Evolutionary conservation across 2,888 invertebrate genomes (phyloP), one percentile per base, ranked within the genome.

Genomic region (Perizoma flavofasciatum): DNA sequence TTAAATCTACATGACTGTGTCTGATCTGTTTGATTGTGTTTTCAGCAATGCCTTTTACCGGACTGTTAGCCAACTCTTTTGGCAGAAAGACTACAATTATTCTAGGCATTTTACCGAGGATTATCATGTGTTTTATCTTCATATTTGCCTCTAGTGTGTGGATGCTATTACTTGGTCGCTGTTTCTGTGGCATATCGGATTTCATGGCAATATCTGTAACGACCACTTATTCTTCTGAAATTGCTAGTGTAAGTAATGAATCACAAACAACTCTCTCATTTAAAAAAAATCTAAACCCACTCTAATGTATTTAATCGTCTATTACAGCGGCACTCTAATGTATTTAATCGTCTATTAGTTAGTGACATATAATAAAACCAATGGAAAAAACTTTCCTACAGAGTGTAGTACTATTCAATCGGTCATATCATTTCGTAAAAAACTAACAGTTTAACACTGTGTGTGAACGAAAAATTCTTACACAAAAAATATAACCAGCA

Each of bases 221-320:
- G 1, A 75, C 82, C 0, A 69, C 82, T 7, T 85, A 82, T 54
- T 73, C 79, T 9, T 78, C 81, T 0, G 84, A 84, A 55, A 71
- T 83, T 49, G 79, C 81, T 9, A 77, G 75, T 59, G 84, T 83
- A 34, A 55, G 48, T 37, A 47, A 9, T n/a, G 2, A n/a, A n/a
- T n/a, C n/a, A n/a, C n/a, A n/a, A 7, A 45, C 9, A 5, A 10
- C 10, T 39, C 22, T 22, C 22, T 22, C 22, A 22, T 22, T 22
- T 2, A 2, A 22, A 22, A 2, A 22, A 22, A 22, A 22, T 3
- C 22, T 22, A 1, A 22, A 22, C 3, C 22, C 22, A 22, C 22
- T 22, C 22, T 22, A 22, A 22, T 22, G 22, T 22, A 22, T 22
- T 22, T 22, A 1, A 22, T 22, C 22, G 22, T 22, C 22, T 22